phyloP scores from a whole-genome alignment of 2,797 vertebrate species.

The Squalus acanthias region DNA sequence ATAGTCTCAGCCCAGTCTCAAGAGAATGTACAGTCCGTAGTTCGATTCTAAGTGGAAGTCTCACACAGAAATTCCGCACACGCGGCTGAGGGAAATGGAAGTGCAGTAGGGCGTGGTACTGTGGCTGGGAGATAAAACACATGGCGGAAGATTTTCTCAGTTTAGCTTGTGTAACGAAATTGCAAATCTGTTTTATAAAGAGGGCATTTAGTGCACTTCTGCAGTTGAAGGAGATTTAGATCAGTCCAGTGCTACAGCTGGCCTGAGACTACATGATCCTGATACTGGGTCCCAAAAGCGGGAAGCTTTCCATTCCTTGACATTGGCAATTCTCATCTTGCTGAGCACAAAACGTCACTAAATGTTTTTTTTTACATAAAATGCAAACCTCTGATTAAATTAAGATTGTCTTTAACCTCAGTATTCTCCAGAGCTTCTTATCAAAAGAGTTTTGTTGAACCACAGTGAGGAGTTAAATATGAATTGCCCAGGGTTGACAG shows the following conservation, averaged over 20 bases:
- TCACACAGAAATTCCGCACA: neutral
- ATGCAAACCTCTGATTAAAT: neutral
- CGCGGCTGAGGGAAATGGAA: neutral
- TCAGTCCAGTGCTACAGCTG: neutral
- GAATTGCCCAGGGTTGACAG: neutral
- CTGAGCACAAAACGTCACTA: neutral
- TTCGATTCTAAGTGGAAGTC: neutral
- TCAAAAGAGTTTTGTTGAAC: neutral
- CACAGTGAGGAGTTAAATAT: neutral
- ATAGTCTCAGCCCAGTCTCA: neutral
- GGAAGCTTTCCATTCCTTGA: neutral
- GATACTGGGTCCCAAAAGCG: neutral
- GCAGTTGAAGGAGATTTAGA: neutral
- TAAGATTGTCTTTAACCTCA: neutral
- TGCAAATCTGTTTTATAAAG: neutral
- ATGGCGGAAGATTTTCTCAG: neutral
- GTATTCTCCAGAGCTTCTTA: neutral
- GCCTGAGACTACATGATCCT: neutral
- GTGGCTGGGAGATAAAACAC: neutral
- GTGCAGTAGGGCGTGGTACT: neutral
- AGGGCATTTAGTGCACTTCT: neutral
- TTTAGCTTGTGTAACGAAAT: neutral
- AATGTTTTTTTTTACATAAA: neutral
- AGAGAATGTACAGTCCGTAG: neutral
- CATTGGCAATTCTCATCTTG: neutral